Evolutionary conservation across 2,888 invertebrate genomes (phyloP).

Genomic region (Drosophila parthenogenetica): DNA sequence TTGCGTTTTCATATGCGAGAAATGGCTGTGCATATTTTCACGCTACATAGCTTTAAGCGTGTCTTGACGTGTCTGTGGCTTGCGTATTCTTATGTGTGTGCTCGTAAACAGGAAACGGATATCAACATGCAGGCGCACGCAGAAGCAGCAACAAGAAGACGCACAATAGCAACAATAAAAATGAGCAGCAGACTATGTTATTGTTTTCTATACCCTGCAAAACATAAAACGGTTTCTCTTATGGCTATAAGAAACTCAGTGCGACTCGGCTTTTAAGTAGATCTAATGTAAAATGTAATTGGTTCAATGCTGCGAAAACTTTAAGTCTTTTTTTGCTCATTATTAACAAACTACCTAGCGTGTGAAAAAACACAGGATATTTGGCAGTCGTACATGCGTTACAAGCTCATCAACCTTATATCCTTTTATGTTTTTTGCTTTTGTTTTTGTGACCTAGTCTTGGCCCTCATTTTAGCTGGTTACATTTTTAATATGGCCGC

Average conservation of each 20-base stretch:
- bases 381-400: background rate
- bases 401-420: background rate
- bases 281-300: no score
- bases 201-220: constrained; percentile 17
- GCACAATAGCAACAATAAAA: constrained; percentile 17
- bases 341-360: no score
- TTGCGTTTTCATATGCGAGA: constrained; percentile 66
- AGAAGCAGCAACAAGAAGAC: constrained; percentile 16
- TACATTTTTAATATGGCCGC: constrained; percentile 55
- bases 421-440: constrained; percentile 2
- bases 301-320: no score
- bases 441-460: constrained; percentile 2
- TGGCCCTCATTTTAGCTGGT: constrained; percentile 19
- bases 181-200: constrained; percentile 9
- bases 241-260: no score
- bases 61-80: constrained; percentile 18
- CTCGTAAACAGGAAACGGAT: constrained; percentile 66
- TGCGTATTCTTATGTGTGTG: constrained; percentile 29
- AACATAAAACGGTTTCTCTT: background rate
- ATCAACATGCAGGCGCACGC: constrained; percentile 69
- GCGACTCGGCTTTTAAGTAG: no score
- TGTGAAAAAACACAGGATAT: constrained; percentile 7
- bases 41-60: constrained; percentile 39
- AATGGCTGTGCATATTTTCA: constrained; percentile 65
- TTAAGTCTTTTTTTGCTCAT: no score